Percentiles rank a stretch among this genome's conserved stretches.
Evolutionary conservation across 2,888 invertebrate species (phyloP).

Genomic region (Leptogaster cylindrica): DNA sequence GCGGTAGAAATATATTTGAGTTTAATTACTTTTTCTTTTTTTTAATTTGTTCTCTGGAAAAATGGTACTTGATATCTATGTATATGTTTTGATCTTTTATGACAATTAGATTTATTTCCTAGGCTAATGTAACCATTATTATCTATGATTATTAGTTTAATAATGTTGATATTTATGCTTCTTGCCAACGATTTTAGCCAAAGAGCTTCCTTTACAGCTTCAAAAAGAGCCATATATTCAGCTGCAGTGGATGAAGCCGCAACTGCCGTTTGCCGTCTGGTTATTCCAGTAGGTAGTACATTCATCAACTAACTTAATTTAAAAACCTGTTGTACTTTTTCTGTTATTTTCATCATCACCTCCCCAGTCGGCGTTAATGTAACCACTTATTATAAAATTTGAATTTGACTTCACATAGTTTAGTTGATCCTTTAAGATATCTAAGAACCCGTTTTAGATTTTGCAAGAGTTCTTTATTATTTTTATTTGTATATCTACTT

Average conservation of each 20-base stretch:
- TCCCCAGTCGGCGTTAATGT: conserved; percentile 37
- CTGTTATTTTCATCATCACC: conserved; percentile 38
- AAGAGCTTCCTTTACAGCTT: too few relatives aligned
- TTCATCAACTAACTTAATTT: conserved; percentile 37
- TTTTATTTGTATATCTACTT: conserved; percentile 37
- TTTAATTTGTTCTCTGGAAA: too few relatives aligned
- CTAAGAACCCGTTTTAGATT: conserved; percentile 37
- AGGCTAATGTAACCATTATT: too few relatives aligned
- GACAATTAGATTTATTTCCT: too few relatives aligned
- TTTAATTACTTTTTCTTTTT: too few relatives aligned
- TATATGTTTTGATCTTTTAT: too few relatives aligned
- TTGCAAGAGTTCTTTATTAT: conserved; percentile 25
- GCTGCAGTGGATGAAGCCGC: neutral
- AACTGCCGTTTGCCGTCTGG: conserved; percentile 42
- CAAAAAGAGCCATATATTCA: too few relatives aligned
- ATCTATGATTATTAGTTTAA: too few relatives aligned
- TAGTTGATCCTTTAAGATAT: conserved; percentile 17
- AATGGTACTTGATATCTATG: too few relatives aligned
- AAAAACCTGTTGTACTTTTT: conserved; percentile 44
- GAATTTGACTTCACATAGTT: conserved; percentile 33
- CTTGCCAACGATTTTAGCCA: too few relatives aligned
- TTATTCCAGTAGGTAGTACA: conserved; percentile 42
- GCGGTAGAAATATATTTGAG: too few relatives aligned
- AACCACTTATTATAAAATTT: conserved; percentile 33
- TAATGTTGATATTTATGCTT: too few relatives aligned